These are phyloP conservation scores for Oreohelix idahoensis DNA, from an alignment of 1,140 invertebrate genomes.

Conservation along the genomic window DNA sequence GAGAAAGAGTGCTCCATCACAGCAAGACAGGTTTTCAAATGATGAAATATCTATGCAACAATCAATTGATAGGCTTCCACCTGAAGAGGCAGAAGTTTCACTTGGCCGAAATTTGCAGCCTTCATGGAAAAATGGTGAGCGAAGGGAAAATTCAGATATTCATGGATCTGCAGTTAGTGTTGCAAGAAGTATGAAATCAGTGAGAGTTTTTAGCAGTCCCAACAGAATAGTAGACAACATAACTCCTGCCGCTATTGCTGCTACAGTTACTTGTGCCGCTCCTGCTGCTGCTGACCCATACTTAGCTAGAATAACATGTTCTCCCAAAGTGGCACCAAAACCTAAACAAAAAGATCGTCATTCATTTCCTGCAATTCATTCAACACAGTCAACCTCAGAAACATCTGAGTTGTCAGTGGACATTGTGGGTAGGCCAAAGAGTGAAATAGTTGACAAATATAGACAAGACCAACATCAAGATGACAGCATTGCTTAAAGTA, in stretches of 20 bases:
- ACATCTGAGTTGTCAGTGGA: conserved; percentile 10
- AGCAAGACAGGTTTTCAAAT: not conserved
- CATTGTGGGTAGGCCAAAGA: conserved; percentile 15
- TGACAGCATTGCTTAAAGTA: conserved; percentile 24
- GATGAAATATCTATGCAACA: conserved; percentile 27
- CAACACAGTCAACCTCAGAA: not conserved
- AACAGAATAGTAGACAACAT: conserved; percentile 13
- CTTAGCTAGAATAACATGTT: not conserved
- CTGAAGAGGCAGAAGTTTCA: not conserved
- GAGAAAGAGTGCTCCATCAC: not conserved
- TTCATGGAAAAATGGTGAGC: not conserved
- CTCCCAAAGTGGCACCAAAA: conserved; percentile 33
- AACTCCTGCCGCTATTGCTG: conserved; percentile 12
- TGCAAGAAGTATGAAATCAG: not conserved
- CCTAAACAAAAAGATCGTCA: conserved; percentile 29
- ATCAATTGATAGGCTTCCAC: not conserved
- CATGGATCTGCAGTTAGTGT: conserved; percentile 3
- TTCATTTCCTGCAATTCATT: conserved; percentile 29
- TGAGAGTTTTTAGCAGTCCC: not conserved
- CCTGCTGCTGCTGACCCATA: conserved; percentile 20
- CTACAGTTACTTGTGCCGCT: conserved; percentile 14
- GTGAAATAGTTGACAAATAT: conserved; percentile 25
- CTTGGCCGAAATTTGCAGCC: not conserved
- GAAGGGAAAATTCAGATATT: not conserved
- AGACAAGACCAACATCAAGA: not conserved